phyloP scores from a whole-genome alignment of 2,113 vertebrate genomes.

The Acrocephalus kingi region DNA sequence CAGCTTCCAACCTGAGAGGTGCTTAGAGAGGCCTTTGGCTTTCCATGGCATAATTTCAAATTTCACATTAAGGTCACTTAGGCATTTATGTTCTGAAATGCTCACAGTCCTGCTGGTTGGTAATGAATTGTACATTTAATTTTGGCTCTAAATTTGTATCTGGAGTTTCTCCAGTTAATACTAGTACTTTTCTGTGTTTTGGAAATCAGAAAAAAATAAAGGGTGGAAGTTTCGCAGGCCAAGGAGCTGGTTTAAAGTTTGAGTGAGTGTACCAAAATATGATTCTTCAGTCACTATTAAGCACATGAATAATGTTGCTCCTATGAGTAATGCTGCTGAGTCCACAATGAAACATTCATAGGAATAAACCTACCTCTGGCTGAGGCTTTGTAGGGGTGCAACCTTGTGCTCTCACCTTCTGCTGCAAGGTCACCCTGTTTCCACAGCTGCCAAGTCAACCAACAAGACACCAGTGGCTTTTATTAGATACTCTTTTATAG shows the following conservation, averaged over 20 bases:
- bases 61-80: background rate
- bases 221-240: accelerated
- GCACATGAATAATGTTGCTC: background rate
- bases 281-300: background rate
- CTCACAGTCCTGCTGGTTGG: background rate
- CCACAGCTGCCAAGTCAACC: conserved; percentile 25
- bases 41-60: background rate
- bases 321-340: background rate
- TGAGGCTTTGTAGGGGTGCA: background rate
- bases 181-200: background rate
- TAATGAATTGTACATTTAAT: background rate
- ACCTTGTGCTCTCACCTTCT: background rate
- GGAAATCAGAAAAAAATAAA: background rate
- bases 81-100: background rate
- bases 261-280: accelerated
- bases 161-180: background rate
- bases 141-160: background rate
- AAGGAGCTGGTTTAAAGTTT: background rate
- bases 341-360: background rate
- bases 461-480: background rate
- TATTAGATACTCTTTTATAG: background rate
- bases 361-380: background rate
- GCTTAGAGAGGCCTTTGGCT: background rate
- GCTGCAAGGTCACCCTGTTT: background rate
- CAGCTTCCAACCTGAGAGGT: background rate